phyloP scores from a whole-genome alignment of 2,113 vertebrate genomes.

The Pollachius pollachius region DNA sequence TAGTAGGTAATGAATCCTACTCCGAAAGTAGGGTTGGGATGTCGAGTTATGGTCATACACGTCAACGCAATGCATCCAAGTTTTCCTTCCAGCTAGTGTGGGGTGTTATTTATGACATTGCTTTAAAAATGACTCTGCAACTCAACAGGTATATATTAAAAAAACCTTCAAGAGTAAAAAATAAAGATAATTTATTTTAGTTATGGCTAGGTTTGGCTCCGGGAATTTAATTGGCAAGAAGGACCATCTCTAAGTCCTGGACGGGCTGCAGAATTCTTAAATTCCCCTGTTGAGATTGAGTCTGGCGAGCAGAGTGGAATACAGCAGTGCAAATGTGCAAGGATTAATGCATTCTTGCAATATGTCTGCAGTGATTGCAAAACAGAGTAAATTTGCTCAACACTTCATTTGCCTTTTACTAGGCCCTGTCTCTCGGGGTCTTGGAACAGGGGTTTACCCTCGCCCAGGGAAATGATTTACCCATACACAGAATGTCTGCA shows the following conservation, averaged over 20 bases:
- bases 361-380: conserved; percentile 51
- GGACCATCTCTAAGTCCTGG: no score
- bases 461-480: conserved; percentile 44
- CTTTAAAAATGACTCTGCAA: conserved; percentile 26
- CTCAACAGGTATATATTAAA: no score
- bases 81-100: conserved; percentile 19
- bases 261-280: no score
- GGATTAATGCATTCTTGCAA: conserved; percentile 56
- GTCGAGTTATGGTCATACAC: conserved; percentile 38
- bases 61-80: conserved; percentile 31
- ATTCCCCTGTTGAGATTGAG: no score
- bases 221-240: no score
- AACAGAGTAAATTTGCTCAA: conserved; percentile 54
- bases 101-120: conserved; percentile 50
- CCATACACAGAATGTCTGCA: conserved; percentile 50
- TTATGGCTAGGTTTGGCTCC: background rate
- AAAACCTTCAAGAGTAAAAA: no score
- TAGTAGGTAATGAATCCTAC: conserved; percentile 15
- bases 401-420: conserved; percentile 65
- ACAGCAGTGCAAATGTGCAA: conserved; percentile 45
- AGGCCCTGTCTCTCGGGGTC: conserved; percentile 48
- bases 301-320: conserved; percentile 21
- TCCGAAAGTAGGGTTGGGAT: conserved; percentile 10
- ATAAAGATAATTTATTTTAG: background rate
- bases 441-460: conserved; percentile 49